Evolutionary conservation across 2,113 vertebrate genomes (phyloP), one percentile per base, ranked within the genome.

Genomic region (Tetrao urogallus): DNA sequence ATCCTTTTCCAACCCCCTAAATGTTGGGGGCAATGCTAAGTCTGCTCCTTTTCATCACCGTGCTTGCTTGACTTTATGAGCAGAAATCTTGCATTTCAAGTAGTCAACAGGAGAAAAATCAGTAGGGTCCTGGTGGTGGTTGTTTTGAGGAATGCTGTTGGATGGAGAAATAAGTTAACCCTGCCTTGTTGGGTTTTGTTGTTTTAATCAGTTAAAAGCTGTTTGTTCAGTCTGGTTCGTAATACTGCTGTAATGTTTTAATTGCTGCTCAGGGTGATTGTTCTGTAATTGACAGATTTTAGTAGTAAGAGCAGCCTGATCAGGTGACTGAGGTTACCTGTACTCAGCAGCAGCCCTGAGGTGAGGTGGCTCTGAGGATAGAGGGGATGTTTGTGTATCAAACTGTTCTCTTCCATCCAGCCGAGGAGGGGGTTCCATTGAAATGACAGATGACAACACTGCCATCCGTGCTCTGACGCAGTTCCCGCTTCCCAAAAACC

Each of bases 401-500:
- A 56, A 1, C 65, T 36, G 16, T 50, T 20, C 10, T 14, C 60
- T 86, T 66, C 63, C 6, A 0, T n/a, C 13, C 20, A 85, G 48
- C 83, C 93, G 87, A 71, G 92, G 81, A 43, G 97, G 97, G 34
- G 65, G 97, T 10, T 97, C 97, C 74, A 93, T 98, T 86, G 98
- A 98, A 60, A 97, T 98, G 97, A 97, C 97, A 20, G 98, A 98
- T 0, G 95, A 98, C 27, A 94, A 97, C 50, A 95, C 96, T 2
- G 95, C 98, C 61, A 89, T 95, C 32, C 97, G 98, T 78, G 99
- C 99, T 20, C 97, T 99, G 73, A 97, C 98, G 1, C 97, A 98
- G 85, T 99, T 99, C 94, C 98, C 98, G 1, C 98, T 98, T 45
- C 98, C 99, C 38, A 99, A 99, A 96, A 98, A 98, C 25, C 98